Percentiles rank a stretch among this genome's conserved stretches.
phyloP scores from a whole-genome alignment of 1,140 invertebrate species.

The Cyrtorhinus lividipennis region DNA sequence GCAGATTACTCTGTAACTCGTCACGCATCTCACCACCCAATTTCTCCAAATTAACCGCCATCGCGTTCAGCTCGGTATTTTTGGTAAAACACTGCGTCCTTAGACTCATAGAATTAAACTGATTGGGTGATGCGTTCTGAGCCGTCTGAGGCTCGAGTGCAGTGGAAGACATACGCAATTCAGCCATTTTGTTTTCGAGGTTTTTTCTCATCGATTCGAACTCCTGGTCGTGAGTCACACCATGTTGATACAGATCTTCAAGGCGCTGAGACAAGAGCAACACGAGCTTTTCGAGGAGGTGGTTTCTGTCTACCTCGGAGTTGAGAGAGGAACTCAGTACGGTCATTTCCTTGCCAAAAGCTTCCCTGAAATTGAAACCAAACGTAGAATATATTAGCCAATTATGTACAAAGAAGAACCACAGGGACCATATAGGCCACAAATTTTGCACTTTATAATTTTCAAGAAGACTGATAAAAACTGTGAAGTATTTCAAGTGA shows the following conservation, averaged over 20 bases:
- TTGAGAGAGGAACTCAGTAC: background rate
- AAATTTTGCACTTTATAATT: too few species aligned
- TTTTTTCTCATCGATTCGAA: background rate
- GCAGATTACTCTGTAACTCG: background rate
- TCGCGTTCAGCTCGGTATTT: background rate
- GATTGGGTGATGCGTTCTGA: background rate
- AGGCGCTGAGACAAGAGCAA: background rate
- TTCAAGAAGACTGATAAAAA: too few species aligned
- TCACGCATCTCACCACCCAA: background rate
- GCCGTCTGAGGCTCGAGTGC: background rate
- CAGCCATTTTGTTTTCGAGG: slow-evolving; percentile 8
- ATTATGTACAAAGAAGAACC: too few species aligned
- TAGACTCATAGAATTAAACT: background rate
- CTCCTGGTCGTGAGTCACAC: background rate
- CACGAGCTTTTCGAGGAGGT: slow-evolving; percentile 6
- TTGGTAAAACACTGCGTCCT: background rate
- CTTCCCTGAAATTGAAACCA: background rate
- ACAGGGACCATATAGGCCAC: too few species aligned
- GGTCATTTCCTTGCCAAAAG: background rate
- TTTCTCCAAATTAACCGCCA: background rate
- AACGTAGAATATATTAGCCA: too few species aligned
- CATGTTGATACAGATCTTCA: slow-evolving; percentile 1
- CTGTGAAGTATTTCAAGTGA: too few species aligned
- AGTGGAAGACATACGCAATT: background rate
- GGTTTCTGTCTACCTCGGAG: background rate